Percentiles rank a stretch among this genome's conserved stretches.
Conservation (phyloP, 2,888 invertebrate species). For the Auanema freiburgensis region DNA sequence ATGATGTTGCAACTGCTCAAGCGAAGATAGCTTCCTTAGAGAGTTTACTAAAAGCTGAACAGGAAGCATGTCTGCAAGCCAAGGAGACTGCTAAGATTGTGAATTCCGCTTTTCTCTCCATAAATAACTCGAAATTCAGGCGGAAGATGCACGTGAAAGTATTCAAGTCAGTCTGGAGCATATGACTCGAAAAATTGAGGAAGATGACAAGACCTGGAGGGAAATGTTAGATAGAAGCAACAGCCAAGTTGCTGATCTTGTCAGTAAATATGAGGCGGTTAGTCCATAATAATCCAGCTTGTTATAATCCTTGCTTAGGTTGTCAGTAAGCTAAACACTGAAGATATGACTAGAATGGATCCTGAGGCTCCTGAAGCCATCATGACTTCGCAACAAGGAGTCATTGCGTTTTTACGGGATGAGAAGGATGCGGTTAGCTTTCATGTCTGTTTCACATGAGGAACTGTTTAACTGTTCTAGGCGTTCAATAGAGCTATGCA, state of each 20-base stretch:
- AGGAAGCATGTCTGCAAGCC: too few relatives aligned
- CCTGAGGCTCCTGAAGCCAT: constrained; percentile 13
- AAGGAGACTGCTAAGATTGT: too few relatives aligned
- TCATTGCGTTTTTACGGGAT: constrained; percentile 30
- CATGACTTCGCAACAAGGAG: constrained; percentile 20
- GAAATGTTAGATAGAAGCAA: too few relatives aligned
- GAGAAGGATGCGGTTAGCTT: constrained; percentile 25
- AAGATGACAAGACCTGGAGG: too few relatives aligned
- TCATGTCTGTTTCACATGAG: not conserved
- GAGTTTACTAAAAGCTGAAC: too few relatives aligned
- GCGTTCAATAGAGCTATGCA: constrained; percentile 34
- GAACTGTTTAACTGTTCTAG: constrained; percentile 17
- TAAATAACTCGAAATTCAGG: too few relatives aligned
- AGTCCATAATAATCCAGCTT: too few relatives aligned
- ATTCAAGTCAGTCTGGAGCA: too few relatives aligned
- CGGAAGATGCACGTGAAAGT: too few relatives aligned
- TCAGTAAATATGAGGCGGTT: not conserved
- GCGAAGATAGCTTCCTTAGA: not conserved
- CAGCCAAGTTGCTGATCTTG: too few relatives aligned
- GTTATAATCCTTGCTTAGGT: not conserved
- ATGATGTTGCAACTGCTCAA: not conserved
- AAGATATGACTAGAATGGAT: constrained; percentile 5
- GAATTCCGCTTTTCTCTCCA: too few relatives aligned
- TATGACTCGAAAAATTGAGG: too few relatives aligned
- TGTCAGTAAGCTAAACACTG: constrained; percentile 4